phyloP scores from a whole-genome alignment of 1,140 invertebrate genomes.

The Bombus difficillimus region DNA sequence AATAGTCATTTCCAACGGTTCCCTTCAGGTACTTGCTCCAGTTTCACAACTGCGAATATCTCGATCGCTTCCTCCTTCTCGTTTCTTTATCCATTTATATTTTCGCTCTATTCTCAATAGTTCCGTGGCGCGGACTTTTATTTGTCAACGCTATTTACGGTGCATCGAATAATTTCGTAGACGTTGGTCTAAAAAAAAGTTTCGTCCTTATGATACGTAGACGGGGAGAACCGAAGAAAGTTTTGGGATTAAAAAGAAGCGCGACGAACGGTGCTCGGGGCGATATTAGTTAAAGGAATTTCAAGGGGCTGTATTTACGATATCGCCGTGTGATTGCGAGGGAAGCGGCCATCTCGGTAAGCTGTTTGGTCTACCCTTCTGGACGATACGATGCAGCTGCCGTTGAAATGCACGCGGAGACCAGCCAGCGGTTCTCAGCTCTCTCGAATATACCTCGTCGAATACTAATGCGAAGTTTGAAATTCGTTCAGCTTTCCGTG shows the following conservation, averaged over 20 bases:
- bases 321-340: slow-evolving; percentile 53
- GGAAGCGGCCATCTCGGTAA: slow-evolving; percentile 38
- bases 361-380: background rate
- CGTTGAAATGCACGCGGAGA: slow-evolving; percentile 23
- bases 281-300: slow-evolving; percentile 47
- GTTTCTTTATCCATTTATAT: background rate
- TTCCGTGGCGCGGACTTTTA: background rate
- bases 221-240: background rate
- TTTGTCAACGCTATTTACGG: background rate
- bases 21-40: background rate
- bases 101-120: background rate
- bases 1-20: slow-evolving; percentile 31
- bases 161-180: slow-evolving; percentile 2
- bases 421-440: slow-evolving; percentile 21
- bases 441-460: background rate
- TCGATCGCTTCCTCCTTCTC: no score
- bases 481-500: slow-evolving; percentile 11
- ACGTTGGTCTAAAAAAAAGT: background rate
- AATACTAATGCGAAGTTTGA: slow-evolving; percentile 18
- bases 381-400: slow-evolving; percentile 44
- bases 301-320: slow-evolving; percentile 44
- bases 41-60: background rate
- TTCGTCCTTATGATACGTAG: no score
- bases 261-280: background rate
- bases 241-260: slow-evolving; percentile 18